Evolutionary conservation across 2,888 invertebrate genomes (phyloP), one percentile per base, ranked within the genome.

Genomic region (Onthophagus sagittarius): DNA sequence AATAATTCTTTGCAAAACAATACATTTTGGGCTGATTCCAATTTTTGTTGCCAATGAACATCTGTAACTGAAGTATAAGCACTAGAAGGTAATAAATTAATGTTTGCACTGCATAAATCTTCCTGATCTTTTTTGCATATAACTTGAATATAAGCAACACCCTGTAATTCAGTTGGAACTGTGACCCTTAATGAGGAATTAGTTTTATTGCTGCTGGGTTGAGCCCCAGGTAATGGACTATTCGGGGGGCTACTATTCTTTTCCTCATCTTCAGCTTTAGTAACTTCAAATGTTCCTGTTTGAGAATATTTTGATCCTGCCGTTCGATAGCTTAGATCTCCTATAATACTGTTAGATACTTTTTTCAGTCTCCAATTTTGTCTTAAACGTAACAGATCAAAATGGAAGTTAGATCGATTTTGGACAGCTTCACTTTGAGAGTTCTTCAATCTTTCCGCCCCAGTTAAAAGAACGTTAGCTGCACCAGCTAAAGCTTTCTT

Each of bases 341-440:
- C 98, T 71, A 98, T 93, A 73, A 98, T 98, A 0, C 94, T 93
- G 83, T 96, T 97, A 0, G 96, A 96, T 0, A 97, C 96, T 87
- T 98, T 98, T 83, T 98, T 97, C n/a, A 98, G 85, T 69, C 98
- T 88, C 98, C 98, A 98, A 82, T 96, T 96, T 82, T 98, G 97
- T 62, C 98, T 86, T 67, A 98, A 87, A 74, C 95, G 88, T 31
- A 98, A 84, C 72, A 98, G 85, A 82, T 98, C 98, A 73, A 96
- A 94, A 81, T 98, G 97, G 82, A 98, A 98, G 84, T 98, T 97
- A 0, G 93, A 91, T 33, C 94, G 88, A 85, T 91, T 93, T 65
- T 93, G 87, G 78, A 93, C 91, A 11, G 90, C 89, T 85, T 97
- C 97, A 79, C 92, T 93, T 79, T 94, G 93, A 13, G 92, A 91